Evolutionary conservation across 1,140 invertebrate species (phyloP).

Genomic region (Bactericera cockerelli): DNA sequence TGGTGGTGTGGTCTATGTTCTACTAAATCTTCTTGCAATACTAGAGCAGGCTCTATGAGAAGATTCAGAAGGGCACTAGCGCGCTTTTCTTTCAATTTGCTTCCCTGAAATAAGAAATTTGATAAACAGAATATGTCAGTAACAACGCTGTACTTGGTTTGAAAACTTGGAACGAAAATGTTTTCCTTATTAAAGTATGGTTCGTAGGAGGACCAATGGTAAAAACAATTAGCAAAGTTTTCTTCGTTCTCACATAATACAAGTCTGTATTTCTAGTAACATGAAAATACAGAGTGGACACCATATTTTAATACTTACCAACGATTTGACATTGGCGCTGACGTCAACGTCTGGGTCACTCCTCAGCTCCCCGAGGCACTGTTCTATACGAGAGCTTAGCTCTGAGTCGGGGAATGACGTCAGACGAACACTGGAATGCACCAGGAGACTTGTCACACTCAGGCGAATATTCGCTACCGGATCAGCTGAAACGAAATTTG

Average conservation of each 20-base stretch:
- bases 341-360: neutral
- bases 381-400: neutral
- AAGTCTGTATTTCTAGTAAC: no score
- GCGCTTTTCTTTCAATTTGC: slow-evolving; percentile 3
- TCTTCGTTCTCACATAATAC: no score
- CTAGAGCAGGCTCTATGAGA: neutral
- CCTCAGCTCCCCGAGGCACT: neutral
- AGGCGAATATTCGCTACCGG: neutral
- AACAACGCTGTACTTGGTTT: no score
- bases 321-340: neutral
- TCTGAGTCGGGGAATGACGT: neutral
- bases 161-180: no score
- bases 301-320: no score
- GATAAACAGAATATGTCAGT: no score
- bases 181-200: no score
- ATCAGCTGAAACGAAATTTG: neutral
- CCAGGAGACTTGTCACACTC: neutral
- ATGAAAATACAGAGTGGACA: no score
- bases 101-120: neutral
- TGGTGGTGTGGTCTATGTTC: neutral
- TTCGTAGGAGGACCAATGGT: no score
- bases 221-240: no score
- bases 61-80: neutral
- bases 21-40: neutral
- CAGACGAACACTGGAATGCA: neutral